Base-by-base conservation (phyloP, 2,797 vertebrate species). In the Gobionotothen gibberifrons region DNA sequence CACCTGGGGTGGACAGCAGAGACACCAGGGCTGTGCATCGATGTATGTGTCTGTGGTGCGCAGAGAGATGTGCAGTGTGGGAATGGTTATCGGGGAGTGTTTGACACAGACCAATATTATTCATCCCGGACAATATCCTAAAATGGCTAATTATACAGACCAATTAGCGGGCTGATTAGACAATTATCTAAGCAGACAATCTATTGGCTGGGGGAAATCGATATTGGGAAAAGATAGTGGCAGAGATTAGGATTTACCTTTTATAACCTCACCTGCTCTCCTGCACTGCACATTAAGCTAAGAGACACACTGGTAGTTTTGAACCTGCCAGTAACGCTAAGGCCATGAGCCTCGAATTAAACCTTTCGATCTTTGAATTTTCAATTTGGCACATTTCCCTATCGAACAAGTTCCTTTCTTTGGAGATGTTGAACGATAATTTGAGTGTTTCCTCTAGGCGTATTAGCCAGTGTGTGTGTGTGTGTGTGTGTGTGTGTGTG, bases 91-190 rank as follows among this genome's bases (percentile, higher is more conserved):
- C 39, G 52, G 83, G 78, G 56, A 86, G 74, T 74, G 71, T 87
- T 85, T 89, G 89, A 93, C 87, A 90, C 63, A 69, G 86, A 73
- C 90, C 88, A 54, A 92, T 93, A 93, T 93, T 92, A 89, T 92
- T 94, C 82, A 94, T 93, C 91, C 85, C 60, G 61, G 82, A 91
- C 92, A 90, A 94, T 94, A 91, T 94, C 88, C 90, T 93, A 93
- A 94, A 93, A 94, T 91, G 93, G 92, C 92, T 94, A 94, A 95
- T 95, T 95, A 95, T 93, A 89, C 74, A 32, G 89, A 90, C 72
- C 92, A 93, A 94, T 95, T 94, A 94, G 83, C 76, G 69, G 81
- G 75, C 86, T 95, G 93, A 95, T 94, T 94, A 92, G 90, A 93
- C 92, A 93, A 94, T 95, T 94, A 94, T 93, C 93, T 89, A 86